Base-by-base conservation (phyloP, 2,888 invertebrate species). In the Camponotus fellah region DNA sequence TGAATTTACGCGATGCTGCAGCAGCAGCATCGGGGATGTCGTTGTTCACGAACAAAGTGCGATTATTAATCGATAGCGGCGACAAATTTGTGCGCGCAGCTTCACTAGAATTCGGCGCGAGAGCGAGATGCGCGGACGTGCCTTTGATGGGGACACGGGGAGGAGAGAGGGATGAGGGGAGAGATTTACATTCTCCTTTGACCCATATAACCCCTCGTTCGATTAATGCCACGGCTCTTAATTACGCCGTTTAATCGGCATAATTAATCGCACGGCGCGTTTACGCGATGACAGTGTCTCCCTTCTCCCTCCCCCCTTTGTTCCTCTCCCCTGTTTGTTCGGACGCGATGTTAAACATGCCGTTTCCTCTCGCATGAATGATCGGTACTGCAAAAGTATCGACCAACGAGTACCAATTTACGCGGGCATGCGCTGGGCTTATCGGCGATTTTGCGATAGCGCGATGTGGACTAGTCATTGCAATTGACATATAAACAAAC, bases 21-120 rank as follows among this genome's bases (percentile, higher is more conserved):
- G 21, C 21, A 26, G 68, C 77, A 64, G 53, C 34, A 53, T 53
- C 65, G 65, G 6, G 21, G n/a, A 65, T 21, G 21, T 32, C 53
- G 53, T 8, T 3, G 53, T n/a, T 53, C 83, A 79, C 84, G 77
- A 69, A 71, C 72, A 66, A 83, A 75, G 82, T 56, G 85, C 76
- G 85, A 89, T 83, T 89, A 87, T 83, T 87, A 89, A 85, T 49
- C 68, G 66, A 8, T 9, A n/a, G 17, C 75, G 60, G 53, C 53
- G 68, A 21, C 46, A 66, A 88, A 66, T 81, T 81, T n/a, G 32
- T 40, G 14, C 72, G 71, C 71, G 32, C 43, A 56, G 14, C 40
- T 21, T 5, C 43, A 46, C 17, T 21, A 17, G 26, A n/a, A 56
- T 32, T 68, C 43, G 71, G 53, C 71, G 53, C 56, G 56, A 37